Percentiles rank a stretch among this genome's conserved stretches.
phyloP scores from a whole-genome alignment of 2,888 invertebrate genomes.

The Ormyrus rosae region DNA sequence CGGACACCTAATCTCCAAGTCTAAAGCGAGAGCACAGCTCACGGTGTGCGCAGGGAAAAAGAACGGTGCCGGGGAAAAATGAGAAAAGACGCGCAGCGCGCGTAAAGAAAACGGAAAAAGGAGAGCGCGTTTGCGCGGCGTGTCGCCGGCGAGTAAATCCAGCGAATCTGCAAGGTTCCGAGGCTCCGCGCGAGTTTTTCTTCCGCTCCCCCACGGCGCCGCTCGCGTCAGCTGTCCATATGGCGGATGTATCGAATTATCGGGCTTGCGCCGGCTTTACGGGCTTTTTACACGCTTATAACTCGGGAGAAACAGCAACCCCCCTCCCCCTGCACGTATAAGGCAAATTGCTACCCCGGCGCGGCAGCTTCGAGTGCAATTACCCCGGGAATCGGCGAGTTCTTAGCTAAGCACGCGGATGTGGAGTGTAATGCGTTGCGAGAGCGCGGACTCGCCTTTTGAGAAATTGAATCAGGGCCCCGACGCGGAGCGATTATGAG shows the following conservation, averaged over 20 bases:
- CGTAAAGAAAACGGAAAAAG: constrained; percentile 31
- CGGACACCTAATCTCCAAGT: constrained; percentile 51
- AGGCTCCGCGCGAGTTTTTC: too few species aligned
- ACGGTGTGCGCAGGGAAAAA: constrained; percentile 1
- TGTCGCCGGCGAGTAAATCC: too few species aligned
- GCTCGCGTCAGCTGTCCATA: constrained; percentile 37
- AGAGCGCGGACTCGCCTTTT: constrained; percentile 4
- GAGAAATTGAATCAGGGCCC: constrained; percentile 21
- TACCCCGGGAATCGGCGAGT: background rate
- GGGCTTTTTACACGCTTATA: constrained; percentile 26
- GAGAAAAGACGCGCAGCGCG: background rate
- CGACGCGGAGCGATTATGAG: background rate
- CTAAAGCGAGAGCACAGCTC: background rate
- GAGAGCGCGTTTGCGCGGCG: constrained; percentile 10
- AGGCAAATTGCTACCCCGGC: constrained; percentile 17
- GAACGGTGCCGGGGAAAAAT: constrained; percentile 2
- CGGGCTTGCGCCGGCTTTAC: constrained; percentile 45
- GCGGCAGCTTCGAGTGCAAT: constrained; percentile 28
- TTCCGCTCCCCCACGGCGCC: too few species aligned
- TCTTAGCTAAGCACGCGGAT: background rate
- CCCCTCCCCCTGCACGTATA: background rate
- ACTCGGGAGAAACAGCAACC: too few species aligned
- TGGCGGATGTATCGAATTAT: constrained; percentile 55
- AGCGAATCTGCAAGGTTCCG: too few species aligned
- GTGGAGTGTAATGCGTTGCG: background rate